Evolutionary conservation across 2,797 vertebrate species (phyloP).

Genomic region (Betta splendens): DNA sequence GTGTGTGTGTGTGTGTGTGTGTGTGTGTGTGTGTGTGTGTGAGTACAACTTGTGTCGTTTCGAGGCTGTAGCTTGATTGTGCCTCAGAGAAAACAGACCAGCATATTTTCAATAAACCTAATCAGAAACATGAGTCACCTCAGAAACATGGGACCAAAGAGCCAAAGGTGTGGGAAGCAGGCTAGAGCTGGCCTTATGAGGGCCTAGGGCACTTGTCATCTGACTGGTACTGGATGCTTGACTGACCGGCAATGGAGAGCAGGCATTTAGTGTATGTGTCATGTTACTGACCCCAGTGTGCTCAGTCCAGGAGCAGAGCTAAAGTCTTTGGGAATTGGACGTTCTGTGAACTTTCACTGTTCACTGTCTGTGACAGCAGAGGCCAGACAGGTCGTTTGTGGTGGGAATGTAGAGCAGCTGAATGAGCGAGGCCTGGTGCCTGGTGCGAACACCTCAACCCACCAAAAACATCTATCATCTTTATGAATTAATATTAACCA

Average conservation of each 20-base stretch:
- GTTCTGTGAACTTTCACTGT: conserved; percentile 11
- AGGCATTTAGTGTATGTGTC: not conserved
- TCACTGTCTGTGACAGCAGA: conserved; percentile 10
- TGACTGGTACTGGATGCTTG: not conserved
- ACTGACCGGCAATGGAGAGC: not conserved
- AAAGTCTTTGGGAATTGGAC: conserved; percentile 13
- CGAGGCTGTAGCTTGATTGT: too few relatives aligned
- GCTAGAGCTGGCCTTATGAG: not conserved
- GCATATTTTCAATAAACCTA: too few relatives aligned
- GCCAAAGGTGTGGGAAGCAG: not conserved
- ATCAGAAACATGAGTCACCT: too few relatives aligned
- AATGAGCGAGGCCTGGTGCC: conserved; percentile 16
- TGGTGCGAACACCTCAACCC: conserved; percentile 32
- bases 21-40: too few relatives aligned
- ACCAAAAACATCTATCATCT: too few relatives aligned
- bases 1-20: too few relatives aligned
- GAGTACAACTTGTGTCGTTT: too few relatives aligned
- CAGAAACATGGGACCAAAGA: too few relatives aligned
- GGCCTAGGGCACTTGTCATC: not conserved
- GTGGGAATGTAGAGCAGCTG: conserved; percentile 2
- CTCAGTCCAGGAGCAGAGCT: not conserved
- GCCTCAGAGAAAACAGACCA: too few relatives aligned
- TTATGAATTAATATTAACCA: too few relatives aligned
- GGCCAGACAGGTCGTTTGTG: not conserved
- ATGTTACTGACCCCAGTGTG: conserved; percentile 14